Percentiles rank a stretch among this genome's conserved stretches.
phyloP scores from a whole-genome alignment of 2,888 invertebrate species.

The Limnephilus marmoratus region DNA sequence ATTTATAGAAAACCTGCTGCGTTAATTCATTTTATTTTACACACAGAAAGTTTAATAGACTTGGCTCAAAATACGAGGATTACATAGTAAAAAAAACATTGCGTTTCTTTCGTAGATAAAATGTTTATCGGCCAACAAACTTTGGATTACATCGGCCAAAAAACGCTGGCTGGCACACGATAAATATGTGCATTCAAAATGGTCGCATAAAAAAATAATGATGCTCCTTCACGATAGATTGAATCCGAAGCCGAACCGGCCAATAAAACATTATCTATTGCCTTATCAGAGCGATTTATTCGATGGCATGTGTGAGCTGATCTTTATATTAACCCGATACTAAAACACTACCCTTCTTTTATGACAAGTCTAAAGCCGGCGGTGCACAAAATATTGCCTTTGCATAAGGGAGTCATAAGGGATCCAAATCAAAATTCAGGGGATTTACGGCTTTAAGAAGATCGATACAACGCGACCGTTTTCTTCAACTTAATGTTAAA shows the following conservation, averaged over 20 bases:
- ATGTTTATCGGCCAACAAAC: neutral
- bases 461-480: neutral
- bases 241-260: constrained; percentile 46
- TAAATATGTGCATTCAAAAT: constrained; percentile 10
- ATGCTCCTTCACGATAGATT: constrained; percentile 52
- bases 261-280: constrained; percentile 53
- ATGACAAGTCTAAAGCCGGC: constrained; percentile 29
- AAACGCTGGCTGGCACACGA: constrained; percentile 1
- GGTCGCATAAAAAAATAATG: constrained; percentile 58
- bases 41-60: neutral
- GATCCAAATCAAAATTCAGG: constrained; percentile 10
- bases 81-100: neutral
- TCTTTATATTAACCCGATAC: constrained; percentile 38
- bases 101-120: neutral
- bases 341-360: constrained; percentile 44
- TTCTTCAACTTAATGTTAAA: neutral
- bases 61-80: neutral
- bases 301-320: constrained; percentile 8
- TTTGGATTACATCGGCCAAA: neutral
- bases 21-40: neutral
- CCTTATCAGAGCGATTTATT: constrained; percentile 51
- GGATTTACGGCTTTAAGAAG: constrained; percentile 2
- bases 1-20: neutral
- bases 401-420: constrained; percentile 38
- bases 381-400: constrained; percentile 52